Percentiles rank a stretch among this genome's conserved stretches.
Conservation (phyloP, 2,888 invertebrate genomes). For the Phasia obesa region DNA sequence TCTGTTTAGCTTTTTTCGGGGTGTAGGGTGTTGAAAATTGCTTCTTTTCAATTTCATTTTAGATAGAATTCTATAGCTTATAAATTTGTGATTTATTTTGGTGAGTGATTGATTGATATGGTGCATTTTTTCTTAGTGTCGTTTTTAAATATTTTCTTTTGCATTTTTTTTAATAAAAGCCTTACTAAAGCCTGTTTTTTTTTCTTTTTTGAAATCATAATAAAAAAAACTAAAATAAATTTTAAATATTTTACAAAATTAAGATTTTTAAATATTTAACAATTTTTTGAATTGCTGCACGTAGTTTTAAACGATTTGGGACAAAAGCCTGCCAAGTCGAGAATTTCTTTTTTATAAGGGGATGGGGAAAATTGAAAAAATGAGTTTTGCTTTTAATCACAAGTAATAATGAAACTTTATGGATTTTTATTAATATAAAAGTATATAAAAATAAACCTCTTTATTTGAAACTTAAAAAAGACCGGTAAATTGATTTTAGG, state of each 20-base stretch:
- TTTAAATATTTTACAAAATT: conserved; percentile 62
- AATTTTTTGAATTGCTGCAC: no score
- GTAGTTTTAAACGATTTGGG: conserved; percentile 71
- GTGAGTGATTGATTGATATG: background rate
- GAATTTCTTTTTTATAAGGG: conserved; percentile 80
- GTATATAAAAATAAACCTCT: no score
- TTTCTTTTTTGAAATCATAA: conserved; percentile 16
- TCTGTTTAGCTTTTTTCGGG: background rate
- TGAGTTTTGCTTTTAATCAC: conserved; percentile 72
- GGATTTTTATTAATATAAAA: background rate
- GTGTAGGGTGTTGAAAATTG: conserved; percentile 6
- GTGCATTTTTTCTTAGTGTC: conserved; percentile 36
- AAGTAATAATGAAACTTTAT: background rate
- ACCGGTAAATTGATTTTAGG: no score
- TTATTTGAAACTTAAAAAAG: no score
- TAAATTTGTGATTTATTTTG: conserved; percentile 6
- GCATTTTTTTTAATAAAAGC: conserved; percentile 54
- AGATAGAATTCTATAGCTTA: conserved; percentile 7
- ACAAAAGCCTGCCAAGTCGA: conserved; percentile 83
- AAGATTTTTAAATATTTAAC: background rate
- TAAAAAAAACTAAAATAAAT: conserved; percentile 20
- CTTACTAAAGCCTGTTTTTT: conserved; percentile 59
- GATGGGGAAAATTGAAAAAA: conserved; percentile 79
- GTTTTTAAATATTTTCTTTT: conserved; percentile 21
- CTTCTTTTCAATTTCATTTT: conserved; percentile 3